Base-by-base conservation (phyloP, 1,140 invertebrate species). In the Globodera rostochiensis region DNA sequence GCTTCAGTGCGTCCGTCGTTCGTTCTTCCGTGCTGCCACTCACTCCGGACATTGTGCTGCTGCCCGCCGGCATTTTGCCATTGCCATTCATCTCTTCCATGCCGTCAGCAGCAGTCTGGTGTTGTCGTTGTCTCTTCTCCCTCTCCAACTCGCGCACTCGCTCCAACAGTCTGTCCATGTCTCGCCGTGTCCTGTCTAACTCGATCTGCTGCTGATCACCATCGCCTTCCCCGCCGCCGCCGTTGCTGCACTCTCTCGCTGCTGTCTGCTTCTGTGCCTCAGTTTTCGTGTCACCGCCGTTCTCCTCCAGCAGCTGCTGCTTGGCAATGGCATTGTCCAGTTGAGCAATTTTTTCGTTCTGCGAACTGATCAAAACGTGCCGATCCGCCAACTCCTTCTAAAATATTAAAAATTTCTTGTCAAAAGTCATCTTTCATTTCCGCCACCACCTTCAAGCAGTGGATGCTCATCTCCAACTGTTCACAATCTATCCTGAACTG, bases 301-400 rank as follows among this genome's bases (percentile, higher is more conserved):
- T 71, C 69, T 71, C 69, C 25, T 4, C 11, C 46, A 45, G 11
- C 8, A 19, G 11, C 69, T 11, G 69, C 13, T 71, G 69, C 25
- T 36, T 47, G 9, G 69, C 69, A 47, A 71, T 71, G 7, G 53
- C 25, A 77, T 15, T 81, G 50, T 86, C 80, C 25, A 86, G 81
- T 60, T 86, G 86, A 25, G 83, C 86, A 53, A 86, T 86, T 76
- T 86, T 86, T 73, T 86, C 86, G 70, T 86, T 86, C 71, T 86
- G 85, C 73, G 85, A 86, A 9, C 79, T 86, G 11, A 86, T 80
- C 46, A 86, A 45, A 36, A 86, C 80, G 57, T 87, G 84, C 36
- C 85, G 71, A 77, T 86, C 85, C 5, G 79, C 47, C 49, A 86
- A 71, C 46, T 86, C 85, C 73, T 86, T 87, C 60, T 86, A 74